Conservation (phyloP, 1,140 invertebrate species). For the Maconellicoccus hirsutus region DNA sequence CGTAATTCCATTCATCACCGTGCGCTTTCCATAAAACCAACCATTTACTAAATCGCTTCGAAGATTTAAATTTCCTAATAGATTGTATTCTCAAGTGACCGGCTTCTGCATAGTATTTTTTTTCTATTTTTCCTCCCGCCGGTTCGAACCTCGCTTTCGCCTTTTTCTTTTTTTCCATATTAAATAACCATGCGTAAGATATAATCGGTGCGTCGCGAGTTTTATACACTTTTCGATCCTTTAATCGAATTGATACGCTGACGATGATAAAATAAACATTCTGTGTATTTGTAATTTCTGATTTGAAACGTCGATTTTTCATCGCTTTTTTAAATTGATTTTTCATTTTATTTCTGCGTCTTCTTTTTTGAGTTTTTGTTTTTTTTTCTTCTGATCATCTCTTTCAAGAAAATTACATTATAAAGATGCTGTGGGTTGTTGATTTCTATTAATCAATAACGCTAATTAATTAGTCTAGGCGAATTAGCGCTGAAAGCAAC, state of each 20-base stretch:
- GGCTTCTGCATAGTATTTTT: slow-evolving; percentile 2
- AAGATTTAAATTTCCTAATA: slow-evolving; percentile 10
- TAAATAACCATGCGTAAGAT: not conserved
- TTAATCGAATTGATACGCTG: not conserved
- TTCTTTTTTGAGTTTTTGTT: too few species aligned
- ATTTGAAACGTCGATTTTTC: too few species aligned
- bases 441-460: too few species aligned
- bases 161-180: not conserved
- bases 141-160: not conserved
- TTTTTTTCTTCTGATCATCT: too few species aligned
- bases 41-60: not conserved
- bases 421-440: too few species aligned
- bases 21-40: not conserved
- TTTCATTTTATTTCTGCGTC: too few species aligned
- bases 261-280: not conserved
- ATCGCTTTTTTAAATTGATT: too few species aligned
- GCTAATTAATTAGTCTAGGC: too few species aligned
- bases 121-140: not conserved
- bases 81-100: not conserved
- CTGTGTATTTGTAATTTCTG: not conserved
- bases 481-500: too few species aligned
- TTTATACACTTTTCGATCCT: not conserved
- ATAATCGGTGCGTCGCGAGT: not conserved
- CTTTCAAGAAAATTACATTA: too few species aligned
- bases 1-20: slow-evolving; percentile 1